A percentile compares a stretch with the other conserved stretches of the same genome.
These are phyloP conservation scores for Epinotia ramella DNA, from an alignment of 2,888 invertebrate species.

Conservation along the genomic window DNA sequence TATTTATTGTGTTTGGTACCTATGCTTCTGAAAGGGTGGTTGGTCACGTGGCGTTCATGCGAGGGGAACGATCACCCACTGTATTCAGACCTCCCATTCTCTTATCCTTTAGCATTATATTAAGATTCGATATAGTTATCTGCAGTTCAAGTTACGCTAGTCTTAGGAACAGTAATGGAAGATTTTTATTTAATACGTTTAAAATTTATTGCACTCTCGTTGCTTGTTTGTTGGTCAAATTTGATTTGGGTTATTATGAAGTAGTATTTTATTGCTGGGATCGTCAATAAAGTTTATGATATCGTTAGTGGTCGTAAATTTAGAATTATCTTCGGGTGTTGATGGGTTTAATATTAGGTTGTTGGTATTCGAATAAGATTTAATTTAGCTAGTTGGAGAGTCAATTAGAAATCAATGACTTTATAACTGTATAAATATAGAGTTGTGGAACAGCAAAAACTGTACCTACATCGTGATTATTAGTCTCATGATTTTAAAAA, in stretches of 20 bases:
- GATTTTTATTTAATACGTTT: constrained; percentile 77
- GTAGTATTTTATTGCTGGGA: constrained; percentile 71
- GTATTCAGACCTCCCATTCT: constrained; percentile 52
- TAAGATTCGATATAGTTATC: constrained; percentile 27
- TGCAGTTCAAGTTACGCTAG: constrained; percentile 57
- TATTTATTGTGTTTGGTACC: constrained; percentile 72
- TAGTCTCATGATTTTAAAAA: no score
- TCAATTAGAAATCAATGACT: constrained; percentile 18
- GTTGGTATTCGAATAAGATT: constrained; percentile 28
- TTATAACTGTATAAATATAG: neutral
- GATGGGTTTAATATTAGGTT: constrained; percentile 45
- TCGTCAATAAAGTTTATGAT: constrained; percentile 70
- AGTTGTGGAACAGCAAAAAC: neutral
- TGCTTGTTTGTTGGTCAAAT: constrained; percentile 71
- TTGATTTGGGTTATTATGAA: constrained; percentile 73
- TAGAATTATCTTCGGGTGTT: constrained; percentile 55
- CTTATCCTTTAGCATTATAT: neutral
- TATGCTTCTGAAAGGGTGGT: constrained; percentile 69
- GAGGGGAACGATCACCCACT: constrained; percentile 63
- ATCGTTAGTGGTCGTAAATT: constrained; percentile 64
- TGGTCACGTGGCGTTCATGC: constrained; percentile 69
- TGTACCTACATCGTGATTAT: neutral
- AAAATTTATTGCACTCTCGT: constrained; percentile 73
- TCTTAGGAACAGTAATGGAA: constrained; percentile 53
- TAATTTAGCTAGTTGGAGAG: constrained; percentile 29